These are phyloP conservation scores for Callopanchax toddi DNA, from an alignment of 2,113 vertebrate species.

Conservation along the genomic window DNA sequence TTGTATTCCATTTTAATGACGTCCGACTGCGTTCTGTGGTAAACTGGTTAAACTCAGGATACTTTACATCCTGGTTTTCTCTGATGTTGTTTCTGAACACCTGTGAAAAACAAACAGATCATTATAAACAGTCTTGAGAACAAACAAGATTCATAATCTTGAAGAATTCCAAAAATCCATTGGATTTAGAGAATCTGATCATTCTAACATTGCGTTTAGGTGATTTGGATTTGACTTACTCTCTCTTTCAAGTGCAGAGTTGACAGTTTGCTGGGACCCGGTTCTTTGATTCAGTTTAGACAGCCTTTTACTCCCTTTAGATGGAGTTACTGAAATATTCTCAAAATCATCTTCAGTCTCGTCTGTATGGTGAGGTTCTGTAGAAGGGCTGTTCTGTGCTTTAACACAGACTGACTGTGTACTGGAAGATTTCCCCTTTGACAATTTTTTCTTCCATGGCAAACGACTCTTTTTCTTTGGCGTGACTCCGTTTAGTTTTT, in stretches of 20 bases:
- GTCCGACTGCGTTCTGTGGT: not conserved
- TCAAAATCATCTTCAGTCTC: slow-evolving; percentile 38
- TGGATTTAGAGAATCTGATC: not conserved
- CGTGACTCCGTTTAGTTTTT: not conserved
- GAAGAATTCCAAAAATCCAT: not conserved
- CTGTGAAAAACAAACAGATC: slow-evolving; percentile 15
- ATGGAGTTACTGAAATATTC: slow-evolving; percentile 4
- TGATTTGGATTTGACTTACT: slow-evolving; percentile 49
- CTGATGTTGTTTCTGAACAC: slow-evolving; percentile 7
- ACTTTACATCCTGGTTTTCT: slow-evolving; percentile 18
- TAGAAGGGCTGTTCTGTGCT: not conserved
- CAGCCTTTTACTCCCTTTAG: slow-evolving; percentile 30
- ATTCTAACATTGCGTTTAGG: too few relatives aligned
- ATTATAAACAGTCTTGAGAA: not conserved
- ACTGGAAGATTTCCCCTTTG: slow-evolving; percentile 3
- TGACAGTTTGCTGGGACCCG: slow-evolving; percentile 31
- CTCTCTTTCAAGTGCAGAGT: slow-evolving; percentile 32
- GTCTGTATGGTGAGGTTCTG: not conserved
- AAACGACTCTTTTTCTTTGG: slow-evolving; percentile 16
- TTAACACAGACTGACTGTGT: slow-evolving; percentile 21
- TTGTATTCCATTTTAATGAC: not conserved
- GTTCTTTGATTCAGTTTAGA: slow-evolving; percentile 9
- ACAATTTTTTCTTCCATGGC: not conserved
- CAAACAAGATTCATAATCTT: not conserved
- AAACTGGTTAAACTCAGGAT: slow-evolving; percentile 36